phyloP scores from a whole-genome alignment of 2,797 vertebrate genomes.

The Fistularia commersonii region DNA sequence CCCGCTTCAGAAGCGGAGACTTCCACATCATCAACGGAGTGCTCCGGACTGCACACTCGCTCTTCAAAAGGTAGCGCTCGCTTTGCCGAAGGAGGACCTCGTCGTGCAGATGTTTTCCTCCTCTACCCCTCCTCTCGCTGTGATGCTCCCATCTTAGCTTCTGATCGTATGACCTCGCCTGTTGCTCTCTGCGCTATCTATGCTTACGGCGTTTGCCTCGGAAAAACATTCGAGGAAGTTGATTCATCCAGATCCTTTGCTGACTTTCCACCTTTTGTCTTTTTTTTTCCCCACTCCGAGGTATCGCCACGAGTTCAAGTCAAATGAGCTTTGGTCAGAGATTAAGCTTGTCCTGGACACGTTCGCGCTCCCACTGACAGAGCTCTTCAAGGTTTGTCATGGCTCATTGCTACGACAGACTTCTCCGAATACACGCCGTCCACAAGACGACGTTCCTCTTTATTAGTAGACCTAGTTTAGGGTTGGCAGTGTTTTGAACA shows the following conservation, averaged over 20 bases:
- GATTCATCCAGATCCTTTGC: no score
- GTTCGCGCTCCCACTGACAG: conserved; percentile 93
- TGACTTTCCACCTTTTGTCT: no score
- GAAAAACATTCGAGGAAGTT: no score
- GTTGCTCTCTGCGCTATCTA: no score
- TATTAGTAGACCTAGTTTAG: background rate
- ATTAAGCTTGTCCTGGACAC: conserved; percentile 97
- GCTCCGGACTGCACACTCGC: conserved; percentile 93
- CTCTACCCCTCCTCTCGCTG: no score
- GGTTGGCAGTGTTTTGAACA: no score
- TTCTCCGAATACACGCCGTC: background rate
- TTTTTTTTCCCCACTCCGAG: conserved; percentile 55
- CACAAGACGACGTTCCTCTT: background rate
- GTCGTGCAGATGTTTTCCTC: no score
- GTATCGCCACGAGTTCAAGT: conserved; percentile 98
- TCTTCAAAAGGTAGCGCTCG: conserved; percentile 88
- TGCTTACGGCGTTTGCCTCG: no score
- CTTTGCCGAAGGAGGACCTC: background rate
- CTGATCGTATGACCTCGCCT: no score
- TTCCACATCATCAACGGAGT: conserved; percentile 98
- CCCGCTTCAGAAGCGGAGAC: conserved; percentile 93
- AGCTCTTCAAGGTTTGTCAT: conserved; percentile 90
- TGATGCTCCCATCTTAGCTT: no score
- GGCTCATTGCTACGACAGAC: background rate
- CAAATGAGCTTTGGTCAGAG: conserved; percentile 96